A percentile compares a stretch with the other conserved stretches of the same genome.
Evolutionary conservation across 1,140 invertebrate genomes (phyloP).

Genomic region (Anthonomus grandis): DNA sequence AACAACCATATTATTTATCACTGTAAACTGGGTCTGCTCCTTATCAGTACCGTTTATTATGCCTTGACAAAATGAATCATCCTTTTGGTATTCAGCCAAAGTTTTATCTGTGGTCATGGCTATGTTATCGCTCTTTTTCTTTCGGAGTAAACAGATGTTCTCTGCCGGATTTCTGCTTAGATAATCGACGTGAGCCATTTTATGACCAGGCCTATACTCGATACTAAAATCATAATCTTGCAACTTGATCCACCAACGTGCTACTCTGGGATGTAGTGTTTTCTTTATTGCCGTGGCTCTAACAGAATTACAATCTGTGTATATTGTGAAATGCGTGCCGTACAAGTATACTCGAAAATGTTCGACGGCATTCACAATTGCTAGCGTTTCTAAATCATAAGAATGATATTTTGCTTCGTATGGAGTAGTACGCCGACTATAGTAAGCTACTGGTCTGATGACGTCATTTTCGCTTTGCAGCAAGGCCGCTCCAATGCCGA

Average conservation of each 20-base stretch:
- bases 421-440: slow-evolving; percentile 37
- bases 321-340: slow-evolving; percentile 39
- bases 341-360: slow-evolving; percentile 46
- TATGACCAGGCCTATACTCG: slow-evolving; percentile 23
- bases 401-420: slow-evolving; percentile 14
- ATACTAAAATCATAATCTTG: not conserved
- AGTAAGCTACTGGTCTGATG: slow-evolving; percentile 35
- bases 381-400: too few relatives aligned
- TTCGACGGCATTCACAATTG: slow-evolving; percentile 36
- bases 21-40: too few relatives aligned
- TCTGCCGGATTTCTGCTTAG: slow-evolving; percentile 17
- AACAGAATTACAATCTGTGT: slow-evolving; percentile 43
- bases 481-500: slow-evolving; percentile 26
- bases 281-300: slow-evolving; percentile 30
- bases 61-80: slow-evolving; percentile 1
- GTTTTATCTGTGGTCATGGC: not conserved
- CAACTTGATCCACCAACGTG: slow-evolving; percentile 36
- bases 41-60: too few relatives aligned
- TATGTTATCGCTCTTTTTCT: too few relatives aligned
- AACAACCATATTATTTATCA: not conserved
- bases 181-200: slow-evolving; percentile 25
- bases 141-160: too few relatives aligned
- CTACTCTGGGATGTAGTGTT: slow-evolving; percentile 38
- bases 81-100: slow-evolving; percentile 1
- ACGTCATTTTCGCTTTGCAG: slow-evolving; percentile 32